phyloP scores from a whole-genome alignment of 2,113 vertebrate genomes.

The Microcebus ravelobensis region DNA sequence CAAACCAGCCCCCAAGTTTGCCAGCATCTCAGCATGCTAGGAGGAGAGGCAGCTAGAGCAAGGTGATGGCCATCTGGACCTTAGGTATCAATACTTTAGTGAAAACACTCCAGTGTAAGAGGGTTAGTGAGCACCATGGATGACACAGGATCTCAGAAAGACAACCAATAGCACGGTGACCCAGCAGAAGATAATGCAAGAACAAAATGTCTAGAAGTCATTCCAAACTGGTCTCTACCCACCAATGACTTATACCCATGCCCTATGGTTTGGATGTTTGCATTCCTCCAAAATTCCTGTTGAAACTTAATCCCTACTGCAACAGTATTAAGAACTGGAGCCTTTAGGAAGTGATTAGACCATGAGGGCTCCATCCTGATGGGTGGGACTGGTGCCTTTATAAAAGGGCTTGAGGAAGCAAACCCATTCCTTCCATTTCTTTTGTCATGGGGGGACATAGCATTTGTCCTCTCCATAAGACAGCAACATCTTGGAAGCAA shows the following conservation, averaged over 20 bases:
- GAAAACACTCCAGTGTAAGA: background rate
- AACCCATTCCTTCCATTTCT: background rate
- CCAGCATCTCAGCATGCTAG: background rate
- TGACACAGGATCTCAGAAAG: background rate
- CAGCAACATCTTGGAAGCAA: accelerated
- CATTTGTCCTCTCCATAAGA: background rate
- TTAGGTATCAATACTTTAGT: background rate
- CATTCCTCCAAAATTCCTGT: background rate
- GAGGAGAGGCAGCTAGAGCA: background rate
- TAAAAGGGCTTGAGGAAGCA: background rate
- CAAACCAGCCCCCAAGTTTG: background rate
- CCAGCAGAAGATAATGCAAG: background rate
- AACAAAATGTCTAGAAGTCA: background rate
- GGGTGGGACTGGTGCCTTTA: background rate
- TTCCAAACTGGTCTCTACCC: background rate
- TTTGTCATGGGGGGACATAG: background rate
- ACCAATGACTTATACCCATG: background rate
- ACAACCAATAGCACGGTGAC: background rate
- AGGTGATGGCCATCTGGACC: background rate
- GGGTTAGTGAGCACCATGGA: background rate
- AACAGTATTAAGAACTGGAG: background rate
- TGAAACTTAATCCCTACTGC: background rate
- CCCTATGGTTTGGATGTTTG: background rate
- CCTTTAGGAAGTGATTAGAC: background rate
- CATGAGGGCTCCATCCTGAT: no score